Evolutionary conservation across 2,113 vertebrate genomes (phyloP), one percentile per base, ranked within the genome.

Genomic region (Lamprologus callipterus): DNA sequence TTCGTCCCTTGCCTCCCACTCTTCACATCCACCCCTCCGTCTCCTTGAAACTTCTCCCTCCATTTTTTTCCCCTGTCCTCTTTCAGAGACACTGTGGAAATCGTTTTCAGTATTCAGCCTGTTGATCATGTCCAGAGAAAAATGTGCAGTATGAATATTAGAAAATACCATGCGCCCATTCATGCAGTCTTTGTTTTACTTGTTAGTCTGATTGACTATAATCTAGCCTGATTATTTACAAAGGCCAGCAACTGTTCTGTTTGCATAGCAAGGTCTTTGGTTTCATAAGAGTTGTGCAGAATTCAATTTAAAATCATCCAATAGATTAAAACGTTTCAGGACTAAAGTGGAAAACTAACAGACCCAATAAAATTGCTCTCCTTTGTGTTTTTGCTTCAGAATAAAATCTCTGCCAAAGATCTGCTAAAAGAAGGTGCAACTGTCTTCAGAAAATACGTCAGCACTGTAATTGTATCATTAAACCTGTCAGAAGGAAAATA

Each of bases 1-100:
- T 89, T 90, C 80, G 51, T 92, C 91, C 93, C 91, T 88, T 10
- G 81, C 80, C 88, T 94, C 90, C 90, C 90, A 88, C 88, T 88
- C 84, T 87, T 90, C 88, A 91, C 82, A 88, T 63, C 78, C 57
- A 82, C 42, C 65, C 79, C 88, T 81, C 55, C 8, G 17, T 89
- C 83, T 89, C 81, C 81, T 88, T 86, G 45, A 89, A 70, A 83
- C 53, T 37, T 54, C 80, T 91, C 82, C 55, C 21, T 83, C 57
- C 26, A 26, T 35, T 82, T 35, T 60, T 91, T 65, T 19, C 0
- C 4, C 60, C 78, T 65, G 49, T 91, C 81, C 47, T 83, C 23
- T 82, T 82, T 85, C 85, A 68, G 84, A 84, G 47, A 87, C 47
- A 9, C 54, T 37, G 17, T 9, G 14, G 42, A 81, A 78, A 90